Percentiles rank a stretch among this genome's conserved stretches.
Evolutionary conservation across 2,797 vertebrate species (phyloP).

Genomic region (Pseudochirops cupreus): DNA sequence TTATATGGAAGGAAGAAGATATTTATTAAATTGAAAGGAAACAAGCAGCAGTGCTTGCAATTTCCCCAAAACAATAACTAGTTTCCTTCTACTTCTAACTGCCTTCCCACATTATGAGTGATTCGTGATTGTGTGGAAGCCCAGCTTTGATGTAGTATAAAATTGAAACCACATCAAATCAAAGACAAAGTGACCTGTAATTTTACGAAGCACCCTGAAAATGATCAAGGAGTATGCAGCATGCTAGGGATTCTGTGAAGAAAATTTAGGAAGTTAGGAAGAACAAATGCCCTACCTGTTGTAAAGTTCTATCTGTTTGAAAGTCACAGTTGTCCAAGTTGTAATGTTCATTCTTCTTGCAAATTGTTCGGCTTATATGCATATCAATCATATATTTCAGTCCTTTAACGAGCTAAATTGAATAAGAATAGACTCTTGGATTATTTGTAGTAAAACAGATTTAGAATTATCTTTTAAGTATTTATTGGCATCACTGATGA

Average conservation of each 20-base stretch:
- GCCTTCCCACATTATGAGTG: neutral
- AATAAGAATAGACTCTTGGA: neutral
- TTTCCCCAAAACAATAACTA: neutral
- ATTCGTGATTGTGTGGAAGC: neutral
- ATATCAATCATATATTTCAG: conserved; percentile 88
- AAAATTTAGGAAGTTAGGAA: neutral
- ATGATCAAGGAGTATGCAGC: neutral
- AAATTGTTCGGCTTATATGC: conserved; percentile 90
- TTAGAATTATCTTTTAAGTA: neutral
- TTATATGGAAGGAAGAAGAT: neutral
- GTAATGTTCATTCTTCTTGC: conserved; percentile 85
- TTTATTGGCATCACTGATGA: neutral
- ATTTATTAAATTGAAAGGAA: neutral
- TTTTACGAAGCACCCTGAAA: neutral
- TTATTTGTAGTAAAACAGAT: neutral
- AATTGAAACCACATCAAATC: fast-evolving
- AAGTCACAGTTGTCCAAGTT: conserved; percentile 87
- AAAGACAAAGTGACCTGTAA: neutral
- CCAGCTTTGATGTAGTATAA: neutral
- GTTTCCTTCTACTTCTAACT: neutral
- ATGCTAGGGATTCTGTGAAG: neutral
- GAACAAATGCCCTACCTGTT: conserved; percentile 83
- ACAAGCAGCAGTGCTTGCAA: neutral
- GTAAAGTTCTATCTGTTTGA: conserved; percentile 85
- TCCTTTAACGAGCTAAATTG: conserved; percentile 91